These are phyloP conservation scores for Drosophila mettleri DNA, from an alignment of 2,888 invertebrate species.

Conservation along the genomic window DNA sequence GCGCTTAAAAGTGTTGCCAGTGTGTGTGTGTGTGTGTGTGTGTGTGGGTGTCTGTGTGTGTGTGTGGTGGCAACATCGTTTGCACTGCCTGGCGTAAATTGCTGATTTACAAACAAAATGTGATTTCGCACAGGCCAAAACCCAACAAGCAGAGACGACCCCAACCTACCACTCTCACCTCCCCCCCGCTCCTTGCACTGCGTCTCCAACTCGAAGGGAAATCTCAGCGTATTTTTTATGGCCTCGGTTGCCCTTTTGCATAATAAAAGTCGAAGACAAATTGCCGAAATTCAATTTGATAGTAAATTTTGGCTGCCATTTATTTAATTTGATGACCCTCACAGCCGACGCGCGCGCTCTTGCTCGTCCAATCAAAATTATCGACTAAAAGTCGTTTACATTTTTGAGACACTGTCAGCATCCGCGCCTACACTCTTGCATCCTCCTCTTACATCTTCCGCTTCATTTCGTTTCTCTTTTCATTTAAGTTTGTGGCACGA, in stretches of 20 bases:
- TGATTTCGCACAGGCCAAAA: slow-evolving; percentile 60
- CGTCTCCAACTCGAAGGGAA: not conserved
- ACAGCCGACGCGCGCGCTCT: not conserved
- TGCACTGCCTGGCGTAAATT: slow-evolving; percentile 69
- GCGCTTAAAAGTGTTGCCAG: slow-evolving; percentile 67
- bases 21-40: slow-evolving; percentile 11
- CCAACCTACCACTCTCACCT: not conserved
- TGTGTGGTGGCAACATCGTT: slow-evolving; percentile 49
- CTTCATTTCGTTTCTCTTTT: not conserved
- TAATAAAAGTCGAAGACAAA: slow-evolving; percentile 75
- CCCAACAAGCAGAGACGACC: slow-evolving; percentile 18
- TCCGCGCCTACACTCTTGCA: not conserved
- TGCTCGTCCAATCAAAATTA: slow-evolving; percentile 38
- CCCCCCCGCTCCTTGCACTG: not conserved
- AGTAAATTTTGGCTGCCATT: slow-evolving; percentile 74
- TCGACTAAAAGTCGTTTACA: slow-evolving; percentile 19
- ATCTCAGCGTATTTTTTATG: slow-evolving; percentile 48
- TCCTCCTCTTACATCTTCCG: not conserved
- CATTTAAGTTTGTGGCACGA: slow-evolving; percentile 20
- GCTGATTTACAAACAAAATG: slow-evolving; percentile 82
- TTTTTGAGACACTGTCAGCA: slow-evolving; percentile 40
- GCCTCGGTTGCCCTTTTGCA: slow-evolving; percentile 65
- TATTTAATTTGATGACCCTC: slow-evolving; percentile 73
- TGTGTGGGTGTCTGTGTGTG: slow-evolving; percentile 23
- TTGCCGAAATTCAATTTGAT: slow-evolving; percentile 77